Evolutionary conservation across 2,888 invertebrate species (phyloP), one percentile per base, ranked within the genome.

Genomic region (Acrocyrtus sp.): DNA sequence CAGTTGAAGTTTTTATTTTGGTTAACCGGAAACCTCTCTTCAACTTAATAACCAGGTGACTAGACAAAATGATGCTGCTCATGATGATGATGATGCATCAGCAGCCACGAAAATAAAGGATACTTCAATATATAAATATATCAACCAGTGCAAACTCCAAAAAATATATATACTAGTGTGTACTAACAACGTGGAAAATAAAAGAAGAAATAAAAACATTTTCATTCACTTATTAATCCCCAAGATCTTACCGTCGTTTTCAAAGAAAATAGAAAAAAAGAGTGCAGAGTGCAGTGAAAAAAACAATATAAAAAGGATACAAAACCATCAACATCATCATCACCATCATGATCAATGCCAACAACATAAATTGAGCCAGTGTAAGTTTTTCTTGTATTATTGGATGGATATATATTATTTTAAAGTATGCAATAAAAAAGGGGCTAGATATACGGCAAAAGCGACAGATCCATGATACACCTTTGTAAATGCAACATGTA

Each of bases 41-140:
- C 68, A 56, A 63, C 50, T 24, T 73, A 73, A 73, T 73, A 73
- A 73, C 67, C 62, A 69, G 69, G 69, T 69, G 61, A 56, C 66
- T 66, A 51, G 62, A 63, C 53, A 63, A 15, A 50, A 34, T 12
- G 34, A 5, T n/a, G n/a, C n/a, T n/a, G n/a, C n/a, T n/a, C n/a
- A n/a, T n/a, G n/a, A n/a, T n/a, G n/a, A n/a, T n/a, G n/a, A n/a
- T 34, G 34, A 12, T 34, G 34, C 34, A 34, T 34, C 34, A 8
- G 5, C 5, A 34, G 34, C 34, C 34, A 34, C 34, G 12, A 34
- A 12, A 34, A 34, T 34, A 34, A 12, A 8, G 34, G 34, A 34
- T n/a, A n/a, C n/a, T n/a, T n/a, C n/a, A n/a, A n/a, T n/a, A n/a
- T n/a, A n/a, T n/a, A n/a, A n/a, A n/a, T n/a, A 34, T 34, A 34